Conservation (phyloP, 2,888 invertebrate species). For the Carcina quercana region DNA sequence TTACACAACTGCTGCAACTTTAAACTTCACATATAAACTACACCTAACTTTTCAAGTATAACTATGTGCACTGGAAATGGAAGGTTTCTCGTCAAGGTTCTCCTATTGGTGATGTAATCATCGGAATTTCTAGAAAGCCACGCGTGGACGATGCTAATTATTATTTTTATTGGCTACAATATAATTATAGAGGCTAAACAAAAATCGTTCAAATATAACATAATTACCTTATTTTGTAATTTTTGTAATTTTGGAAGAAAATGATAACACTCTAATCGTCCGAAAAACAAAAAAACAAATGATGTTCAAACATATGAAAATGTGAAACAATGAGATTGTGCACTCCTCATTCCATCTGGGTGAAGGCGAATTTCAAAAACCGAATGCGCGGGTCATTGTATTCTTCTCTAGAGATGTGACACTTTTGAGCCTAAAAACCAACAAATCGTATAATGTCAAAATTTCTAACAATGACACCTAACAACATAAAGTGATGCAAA, state of each 20-base stretch:
- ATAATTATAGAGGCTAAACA: constrained; percentile 14
- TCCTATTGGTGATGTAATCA: constrained; percentile 63
- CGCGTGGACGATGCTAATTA: constrained; percentile 43
- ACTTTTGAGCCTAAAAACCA: constrained; percentile 54
- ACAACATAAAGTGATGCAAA: constrained; percentile 62
- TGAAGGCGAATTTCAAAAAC: constrained; percentile 67
- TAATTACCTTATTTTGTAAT: constrained; percentile 73
- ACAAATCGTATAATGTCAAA: constrained; percentile 54
- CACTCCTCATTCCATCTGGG: constrained; percentile 73
- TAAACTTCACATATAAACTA: constrained; percentile 16
- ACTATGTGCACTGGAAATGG: constrained; percentile 26
- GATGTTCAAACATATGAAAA: constrained; percentile 73
- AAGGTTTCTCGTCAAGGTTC: constrained; percentile 37
- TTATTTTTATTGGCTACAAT: constrained; percentile 21
- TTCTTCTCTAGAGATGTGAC: constrained; percentile 64
- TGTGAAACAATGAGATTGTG: constrained; percentile 70
- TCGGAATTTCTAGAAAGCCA: constrained; percentile 58
- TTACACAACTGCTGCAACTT: constrained; percentile 31
- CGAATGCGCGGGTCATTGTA: constrained; percentile 64
- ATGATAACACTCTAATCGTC: constrained; percentile 69
- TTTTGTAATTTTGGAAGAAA: constrained; percentile 74
- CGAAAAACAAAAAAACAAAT: constrained; percentile 76
- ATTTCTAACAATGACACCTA: constrained; percentile 43
- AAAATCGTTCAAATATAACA: constrained; percentile 25
- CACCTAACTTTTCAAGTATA: constrained; percentile 21